phyloP scores from a whole-genome alignment of 2,797 vertebrate species.

The Vultur gryphus region DNA sequence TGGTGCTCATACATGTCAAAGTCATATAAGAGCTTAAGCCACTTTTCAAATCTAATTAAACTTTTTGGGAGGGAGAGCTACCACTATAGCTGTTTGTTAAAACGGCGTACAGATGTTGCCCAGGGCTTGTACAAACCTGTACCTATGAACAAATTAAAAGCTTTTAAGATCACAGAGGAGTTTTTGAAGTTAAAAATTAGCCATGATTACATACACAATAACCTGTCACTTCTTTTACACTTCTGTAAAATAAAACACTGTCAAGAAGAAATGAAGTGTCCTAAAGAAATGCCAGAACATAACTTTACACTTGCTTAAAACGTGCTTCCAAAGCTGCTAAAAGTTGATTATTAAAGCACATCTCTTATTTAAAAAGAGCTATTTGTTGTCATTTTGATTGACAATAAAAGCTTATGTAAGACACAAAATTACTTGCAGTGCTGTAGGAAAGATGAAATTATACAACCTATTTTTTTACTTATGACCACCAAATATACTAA shows the following conservation, averaged over 20 bases:
- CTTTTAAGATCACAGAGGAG: constrained; percentile 75
- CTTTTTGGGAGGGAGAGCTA: constrained; percentile 2
- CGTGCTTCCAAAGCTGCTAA: neutral
- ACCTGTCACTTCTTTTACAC: constrained; percentile 66
- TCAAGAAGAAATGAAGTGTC: constrained; percentile 56
- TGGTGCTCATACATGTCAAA: neutral
- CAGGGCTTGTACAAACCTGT: constrained; percentile 73
- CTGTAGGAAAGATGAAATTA: neutral
- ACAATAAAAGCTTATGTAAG: neutral
- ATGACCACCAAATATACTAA: neutral
- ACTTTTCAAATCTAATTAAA: constrained; percentile 47
- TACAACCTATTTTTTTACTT: neutral
- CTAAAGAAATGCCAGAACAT: constrained; percentile 37
- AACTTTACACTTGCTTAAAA: constrained; percentile 16
- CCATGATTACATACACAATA: constrained; percentile 72
- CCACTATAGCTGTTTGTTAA: constrained; percentile 33
- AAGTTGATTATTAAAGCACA: constrained; percentile 43
- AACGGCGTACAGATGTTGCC: constrained; percentile 55
- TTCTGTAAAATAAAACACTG: constrained; percentile 66
- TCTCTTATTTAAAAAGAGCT: neutral
- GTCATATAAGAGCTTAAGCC: neutral
- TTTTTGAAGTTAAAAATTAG: constrained; percentile 76
- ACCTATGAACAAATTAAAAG: constrained; percentile 76
- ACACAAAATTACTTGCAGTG: neutral
- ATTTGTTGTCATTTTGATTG: constrained; percentile 16